Conservation (phyloP, 2,888 invertebrate genomes). For the Salpingus planirostris region DNA sequence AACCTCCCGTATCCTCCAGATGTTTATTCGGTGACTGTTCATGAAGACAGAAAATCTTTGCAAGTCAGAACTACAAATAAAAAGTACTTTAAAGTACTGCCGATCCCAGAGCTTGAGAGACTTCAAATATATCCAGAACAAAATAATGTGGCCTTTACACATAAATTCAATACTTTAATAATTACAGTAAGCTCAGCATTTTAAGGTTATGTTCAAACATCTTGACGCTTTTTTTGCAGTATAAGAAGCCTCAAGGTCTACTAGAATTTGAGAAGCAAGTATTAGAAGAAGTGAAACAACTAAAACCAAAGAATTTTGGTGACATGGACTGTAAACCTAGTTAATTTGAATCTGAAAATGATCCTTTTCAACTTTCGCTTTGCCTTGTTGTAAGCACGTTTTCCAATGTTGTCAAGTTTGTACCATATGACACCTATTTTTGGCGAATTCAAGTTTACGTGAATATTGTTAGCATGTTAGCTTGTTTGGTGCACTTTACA, state of each 20-base stretch:
- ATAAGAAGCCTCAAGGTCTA: conserved; percentile 64
- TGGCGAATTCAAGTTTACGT: too few relatives aligned
- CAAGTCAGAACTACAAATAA: conserved; percentile 68
- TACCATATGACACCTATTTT: too few relatives aligned
- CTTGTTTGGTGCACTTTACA: too few relatives aligned
- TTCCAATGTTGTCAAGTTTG: too few relatives aligned
- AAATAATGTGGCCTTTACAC: conserved; percentile 54
- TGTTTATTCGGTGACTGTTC: conserved; percentile 59
- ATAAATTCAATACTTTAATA: conserved; percentile 69
- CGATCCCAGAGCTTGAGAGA: conserved; percentile 61
- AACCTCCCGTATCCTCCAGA: conserved; percentile 67
- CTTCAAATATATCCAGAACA: conserved; percentile 54
- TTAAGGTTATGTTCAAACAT: background rate
- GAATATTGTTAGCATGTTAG: too few relatives aligned
- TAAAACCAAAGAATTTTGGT: conserved; percentile 30
- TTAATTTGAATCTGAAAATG: conserved; percentile 22
- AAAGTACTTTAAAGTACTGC: conserved; percentile 69
- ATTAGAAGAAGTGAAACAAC: conserved; percentile 32
- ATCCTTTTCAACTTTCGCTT: too few relatives aligned
- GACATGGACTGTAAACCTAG: conserved; percentile 38
- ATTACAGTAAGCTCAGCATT: conserved; percentile 50
- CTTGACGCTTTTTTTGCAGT: conserved; percentile 46
- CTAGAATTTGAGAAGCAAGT: conserved; percentile 60
- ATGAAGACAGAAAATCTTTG: conserved; percentile 54
- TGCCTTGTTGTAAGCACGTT: too few relatives aligned